phyloP scores from a whole-genome alignment of 2,797 vertebrate species.

The Notolabrus celidotus region DNA sequence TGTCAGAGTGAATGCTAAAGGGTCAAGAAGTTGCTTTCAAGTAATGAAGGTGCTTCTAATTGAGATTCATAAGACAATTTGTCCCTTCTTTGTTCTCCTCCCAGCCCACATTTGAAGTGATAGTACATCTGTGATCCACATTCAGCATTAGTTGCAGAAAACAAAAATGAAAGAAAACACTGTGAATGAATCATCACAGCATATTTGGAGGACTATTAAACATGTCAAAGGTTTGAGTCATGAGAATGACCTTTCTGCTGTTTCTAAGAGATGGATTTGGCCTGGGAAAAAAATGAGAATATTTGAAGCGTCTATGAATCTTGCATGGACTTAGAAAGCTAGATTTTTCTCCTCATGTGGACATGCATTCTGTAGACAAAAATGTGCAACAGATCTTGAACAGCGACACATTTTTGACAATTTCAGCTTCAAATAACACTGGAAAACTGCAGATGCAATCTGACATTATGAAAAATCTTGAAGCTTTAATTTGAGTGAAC shows the following conservation, averaged over 20 bases:
- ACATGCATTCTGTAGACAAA: slow-evolving; percentile 6
- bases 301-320: slow-evolving; percentile 39
- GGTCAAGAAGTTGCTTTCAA: slow-evolving; percentile 11
- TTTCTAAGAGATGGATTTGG: slow-evolving; percentile 45
- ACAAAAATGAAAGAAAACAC: slow-evolving; percentile 11
- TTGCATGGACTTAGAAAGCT: slow-evolving; percentile 14
- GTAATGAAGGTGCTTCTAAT: background rate
- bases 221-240: slow-evolving; percentile 52
- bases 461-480: slow-evolving; percentile 28
- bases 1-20: no score
- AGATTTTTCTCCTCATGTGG: slow-evolving; percentile 5
- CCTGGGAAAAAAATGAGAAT: slow-evolving; percentile 26
- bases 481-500: slow-evolving; percentile 42
- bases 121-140: slow-evolving; percentile 9
- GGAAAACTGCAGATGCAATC: slow-evolving; percentile 29
- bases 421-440: slow-evolving; percentile 26
- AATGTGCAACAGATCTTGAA: slow-evolving; percentile 22
- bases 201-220: slow-evolving; percentile 48
- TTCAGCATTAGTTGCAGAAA: background rate
- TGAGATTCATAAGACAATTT: background rate
- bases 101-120: slow-evolving; percentile 3
- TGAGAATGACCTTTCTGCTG: slow-evolving; percentile 64
- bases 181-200: slow-evolving; percentile 44
- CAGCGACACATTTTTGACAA: slow-evolving; percentile 6
- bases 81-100: background rate